Percentiles rank a stretch among this genome's conserved stretches.
phyloP scores from a whole-genome alignment of 2,113 vertebrate genomes.

The Stictonetta naevosa region DNA sequence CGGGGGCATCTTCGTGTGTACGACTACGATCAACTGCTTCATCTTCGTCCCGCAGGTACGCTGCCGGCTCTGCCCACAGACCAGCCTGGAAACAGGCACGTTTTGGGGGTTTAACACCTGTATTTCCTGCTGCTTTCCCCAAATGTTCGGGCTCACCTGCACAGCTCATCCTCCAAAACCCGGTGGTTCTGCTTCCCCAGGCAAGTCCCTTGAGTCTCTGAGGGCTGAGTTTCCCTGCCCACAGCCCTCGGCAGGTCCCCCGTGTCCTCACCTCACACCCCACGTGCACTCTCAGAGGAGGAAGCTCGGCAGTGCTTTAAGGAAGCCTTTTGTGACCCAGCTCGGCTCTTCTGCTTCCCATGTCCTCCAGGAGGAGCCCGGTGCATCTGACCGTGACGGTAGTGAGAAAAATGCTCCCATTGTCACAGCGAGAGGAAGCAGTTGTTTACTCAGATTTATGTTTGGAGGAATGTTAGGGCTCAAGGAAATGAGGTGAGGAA shows the following conservation, averaged over 20 bases:
- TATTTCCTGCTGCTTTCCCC: background rate
- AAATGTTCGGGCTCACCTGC: background rate
- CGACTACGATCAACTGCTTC: conserved; percentile 90
- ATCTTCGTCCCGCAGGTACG: conserved; percentile 95
- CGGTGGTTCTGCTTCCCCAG: background rate
- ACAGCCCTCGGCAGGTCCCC: no score
- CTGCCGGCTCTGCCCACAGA: background rate
- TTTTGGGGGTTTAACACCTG: background rate
- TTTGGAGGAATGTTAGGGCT: conserved; percentile 51
- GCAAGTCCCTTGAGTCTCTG: background rate
- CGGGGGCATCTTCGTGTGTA: conserved; percentile 93
- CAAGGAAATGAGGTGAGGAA: conserved; percentile 55
- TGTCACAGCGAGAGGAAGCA: conserved; percentile 54
- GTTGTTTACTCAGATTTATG: conserved; percentile 37
- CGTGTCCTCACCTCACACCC: background rate
- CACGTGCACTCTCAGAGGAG: rapidly evolving
- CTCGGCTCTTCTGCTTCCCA: conserved; percentile 4
- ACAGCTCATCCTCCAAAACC: background rate
- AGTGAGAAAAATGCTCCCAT: conserved; percentile 22
- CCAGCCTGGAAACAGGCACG: rapidly evolving
- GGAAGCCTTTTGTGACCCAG: conserved; percentile 29
- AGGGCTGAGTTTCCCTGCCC: background rate
- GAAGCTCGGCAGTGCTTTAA: background rate
- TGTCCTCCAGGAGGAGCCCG: conserved; percentile 26
- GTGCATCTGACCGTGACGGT: background rate